Base-by-base conservation (phyloP, 1,140 invertebrate species). In the Papilio machaon region DNA sequence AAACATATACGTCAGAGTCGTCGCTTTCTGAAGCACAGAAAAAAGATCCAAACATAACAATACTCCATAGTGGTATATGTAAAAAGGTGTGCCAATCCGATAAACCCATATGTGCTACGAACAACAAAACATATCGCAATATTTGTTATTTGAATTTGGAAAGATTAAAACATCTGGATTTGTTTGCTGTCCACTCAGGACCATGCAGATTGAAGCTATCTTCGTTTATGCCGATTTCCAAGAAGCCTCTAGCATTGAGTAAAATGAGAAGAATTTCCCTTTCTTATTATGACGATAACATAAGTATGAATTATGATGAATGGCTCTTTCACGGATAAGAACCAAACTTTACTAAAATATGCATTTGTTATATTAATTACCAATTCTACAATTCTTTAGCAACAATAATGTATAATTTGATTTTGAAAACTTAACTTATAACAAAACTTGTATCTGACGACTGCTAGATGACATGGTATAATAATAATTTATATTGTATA, bases 121-220 rank as follows among this genome's bases (percentile, higher is more conserved):
- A 74, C 19, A 43, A 74, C 46, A 74, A 47, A 74, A 74, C 73
- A 10, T 74, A 74, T 74, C 73, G 73, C 3, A 74, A 74, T 74
- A 74, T 74, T 74, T 74, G 73, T 11, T 23, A 74, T 38, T 38
- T 74, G n/a, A 47, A 74, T 47, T 74, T 23, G 43, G 73, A 43
- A 47, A 74, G 19, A n/a, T 46, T 17, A 10, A 23, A 74, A 74
- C 73, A 74, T 19, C 11, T 23, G 11, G 73, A 74, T 74, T 47
- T 74, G 11, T 47, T 74, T 7, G 38, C 38, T 10, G 46, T 74
- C n/a, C 73, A 74, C 10, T 46, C 43, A 11, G 73, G 73, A 19
- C 43, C 73, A 7, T 74, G 73, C 10, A 3, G 38, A 74, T 47
- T 74, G 17, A 46, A 47, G 43, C 46, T 74, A 47, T 74, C 70